phyloP scores from a whole-genome alignment of 2,113 vertebrate species.

The Procavia capensis region DNA sequence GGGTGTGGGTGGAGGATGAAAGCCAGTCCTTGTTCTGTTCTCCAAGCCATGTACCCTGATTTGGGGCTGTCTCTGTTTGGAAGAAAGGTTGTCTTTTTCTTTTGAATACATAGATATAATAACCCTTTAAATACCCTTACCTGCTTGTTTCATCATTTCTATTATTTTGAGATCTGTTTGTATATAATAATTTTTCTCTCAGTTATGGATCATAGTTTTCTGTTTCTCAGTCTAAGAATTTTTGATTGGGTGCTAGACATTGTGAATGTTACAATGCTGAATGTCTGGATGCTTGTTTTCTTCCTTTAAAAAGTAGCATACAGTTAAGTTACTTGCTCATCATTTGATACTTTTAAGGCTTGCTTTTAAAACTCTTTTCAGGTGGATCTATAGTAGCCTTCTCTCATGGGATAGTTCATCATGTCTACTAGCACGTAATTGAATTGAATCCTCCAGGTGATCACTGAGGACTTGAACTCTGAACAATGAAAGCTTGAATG shows the following conservation, averaged over 20 bases:
- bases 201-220: not conserved
- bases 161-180: not conserved
- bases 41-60: not conserved
- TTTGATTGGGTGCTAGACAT: not conserved
- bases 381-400: not conserved
- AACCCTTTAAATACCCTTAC: not conserved
- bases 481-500: not conserved
- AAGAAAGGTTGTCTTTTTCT: not conserved
- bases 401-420: not conserved
- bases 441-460: not conserved
- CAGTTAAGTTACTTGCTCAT: slow-evolving; percentile 20
- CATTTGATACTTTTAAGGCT: not conserved
- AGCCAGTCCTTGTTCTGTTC: not conserved
- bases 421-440: not conserved
- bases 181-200: not conserved
- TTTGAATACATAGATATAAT: not conserved
- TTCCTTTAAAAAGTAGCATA: not conserved
- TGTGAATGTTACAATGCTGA: not conserved
- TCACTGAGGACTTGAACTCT: not conserved
- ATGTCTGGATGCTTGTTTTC: not conserved
- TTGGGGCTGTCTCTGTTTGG: not conserved
- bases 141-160: not conserved
- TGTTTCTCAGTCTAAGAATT: slow-evolving; percentile 23
- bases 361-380: not conserved
- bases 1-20: not conserved